Percentiles rank a stretch among this genome's conserved stretches.
phyloP scores from a whole-genome alignment of 2,797 vertebrate species.

The Coreius guichenoti region DNA sequence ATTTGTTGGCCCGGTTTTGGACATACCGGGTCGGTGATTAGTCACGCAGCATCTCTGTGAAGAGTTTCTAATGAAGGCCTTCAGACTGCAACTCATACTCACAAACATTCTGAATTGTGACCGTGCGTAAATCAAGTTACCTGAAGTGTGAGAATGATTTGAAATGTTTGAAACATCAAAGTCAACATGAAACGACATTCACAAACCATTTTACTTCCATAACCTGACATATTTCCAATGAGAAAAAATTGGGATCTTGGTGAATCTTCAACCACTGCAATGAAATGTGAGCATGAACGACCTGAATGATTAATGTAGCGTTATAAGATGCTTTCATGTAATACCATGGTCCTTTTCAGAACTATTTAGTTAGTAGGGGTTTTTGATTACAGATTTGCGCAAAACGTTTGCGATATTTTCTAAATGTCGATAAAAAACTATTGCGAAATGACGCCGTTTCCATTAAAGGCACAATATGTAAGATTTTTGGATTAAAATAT shows the following conservation, averaged over 20 bases:
- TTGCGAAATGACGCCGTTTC: too few species aligned
- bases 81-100: neutral
- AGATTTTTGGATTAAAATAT: too few species aligned
- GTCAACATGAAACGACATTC: neutral
- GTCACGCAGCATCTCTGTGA: conserved; percentile 12
- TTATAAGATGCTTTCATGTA: neutral
- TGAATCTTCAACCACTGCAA: neutral
- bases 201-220: neutral
- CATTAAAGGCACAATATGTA: too few species aligned
- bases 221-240: neutral
- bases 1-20: conserved; percentile 8
- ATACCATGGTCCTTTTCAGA: neutral
- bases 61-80: conserved; percentile 8
- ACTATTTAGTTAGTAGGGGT: neutral
- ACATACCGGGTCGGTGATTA: conserved; percentile 1
- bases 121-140: neutral
- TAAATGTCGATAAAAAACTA: too few species aligned
- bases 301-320: neutral
- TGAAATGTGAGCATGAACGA: neutral
- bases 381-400: too few species aligned
- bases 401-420: too few species aligned
- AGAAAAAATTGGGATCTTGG: neutral
- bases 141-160: neutral
- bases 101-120: conserved; percentile 3
- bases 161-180: neutral